Conservation (phyloP, 2,888 invertebrate species). For the Lasius fuliginosus region DNA sequence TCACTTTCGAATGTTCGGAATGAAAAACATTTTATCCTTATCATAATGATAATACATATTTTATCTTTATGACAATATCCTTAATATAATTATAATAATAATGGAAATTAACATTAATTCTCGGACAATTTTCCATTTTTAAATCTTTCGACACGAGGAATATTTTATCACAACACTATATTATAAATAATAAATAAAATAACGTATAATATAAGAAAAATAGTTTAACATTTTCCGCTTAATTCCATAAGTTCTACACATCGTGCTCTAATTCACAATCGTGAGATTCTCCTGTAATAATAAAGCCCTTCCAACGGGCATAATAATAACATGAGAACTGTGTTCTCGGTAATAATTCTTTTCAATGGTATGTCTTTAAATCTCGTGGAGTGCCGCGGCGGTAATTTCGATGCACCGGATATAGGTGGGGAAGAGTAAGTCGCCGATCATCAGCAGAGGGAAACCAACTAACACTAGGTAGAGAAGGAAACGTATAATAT, state of each 20-base stretch:
- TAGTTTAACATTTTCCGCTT: not conserved
- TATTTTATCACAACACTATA: not conserved
- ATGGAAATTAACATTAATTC: not conserved
- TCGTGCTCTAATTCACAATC: not conserved
- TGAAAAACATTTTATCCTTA: not conserved
- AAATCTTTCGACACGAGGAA: not conserved
- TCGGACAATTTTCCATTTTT: not conserved
- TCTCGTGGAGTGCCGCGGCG: not conserved
- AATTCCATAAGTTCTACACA: not conserved
- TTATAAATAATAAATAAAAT: not conserved
- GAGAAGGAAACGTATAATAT: slow-evolving; percentile 61
- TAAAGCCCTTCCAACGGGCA: not conserved
- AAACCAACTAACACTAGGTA: slow-evolving; percentile 29
- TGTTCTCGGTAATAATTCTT: slow-evolving; percentile 22
- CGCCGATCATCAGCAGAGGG: slow-evolving; percentile 11
- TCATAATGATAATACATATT: not conserved
- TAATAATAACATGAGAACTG: not conserved
- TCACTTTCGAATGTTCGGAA: not conserved
- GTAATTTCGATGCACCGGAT: slow-evolving; percentile 22
- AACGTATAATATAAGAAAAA: not conserved
- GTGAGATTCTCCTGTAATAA: slow-evolving; percentile 2
- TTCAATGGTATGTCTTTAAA: slow-evolving; percentile 1
- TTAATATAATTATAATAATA: not conserved
- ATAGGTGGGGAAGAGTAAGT: not conserved
- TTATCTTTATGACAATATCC: not conserved